Base-by-base conservation (phyloP, 2,113 vertebrate species). In the Hucho hucho region DNA sequence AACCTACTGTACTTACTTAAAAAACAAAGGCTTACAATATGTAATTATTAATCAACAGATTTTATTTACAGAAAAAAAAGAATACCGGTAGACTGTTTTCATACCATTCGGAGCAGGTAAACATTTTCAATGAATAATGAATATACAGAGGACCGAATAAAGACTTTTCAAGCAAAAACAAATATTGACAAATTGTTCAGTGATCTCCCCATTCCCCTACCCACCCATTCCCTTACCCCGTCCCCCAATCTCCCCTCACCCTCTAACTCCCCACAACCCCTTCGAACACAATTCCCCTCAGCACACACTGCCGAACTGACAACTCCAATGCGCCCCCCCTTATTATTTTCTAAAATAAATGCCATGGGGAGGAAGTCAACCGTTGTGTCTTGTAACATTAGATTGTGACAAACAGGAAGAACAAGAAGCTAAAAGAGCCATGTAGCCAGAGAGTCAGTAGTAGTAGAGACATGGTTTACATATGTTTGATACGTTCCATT, bases 1-100 rank as follows among this genome's bases (percentile, higher is more conserved):
- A 61, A 61, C n/a, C 58, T 11, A 0, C 7, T 6, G 22, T 67
- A 4, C 5, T 67, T 67, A 32, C 18, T 6, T 43, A 9, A 29
- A 14, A 16, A 6, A 29, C 7, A 25, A 22, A 72, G 32, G 24
- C 43, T 76, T 72, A 56, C 37, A 11, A 43, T 74, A 83, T 73
- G 70, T 72, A 81, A 79, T 87, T 93, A 93, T 92, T 92, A 93
- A 93, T 92, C 87, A 93, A 93, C 91, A 92, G 80, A 91, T 86
- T 94, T 93, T 94, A 94, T 94, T 94, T 94, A 93, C 92, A 93
- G 85, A 93, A 93, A 91, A 91, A 84, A 81, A 91, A 43, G 2
- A 43, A 91, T 90, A 87, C 79, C 87, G 80, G 83, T 91, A 87
- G 87, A 87, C 81, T 74, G 85, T 90, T 90, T 89, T 81, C 37